Percentiles rank a stretch among this genome's conserved stretches.
These are phyloP conservation scores for Premnoplex brunnescens DNA, from an alignment of 2,797 vertebrate species.

Conservation along the genomic window DNA sequence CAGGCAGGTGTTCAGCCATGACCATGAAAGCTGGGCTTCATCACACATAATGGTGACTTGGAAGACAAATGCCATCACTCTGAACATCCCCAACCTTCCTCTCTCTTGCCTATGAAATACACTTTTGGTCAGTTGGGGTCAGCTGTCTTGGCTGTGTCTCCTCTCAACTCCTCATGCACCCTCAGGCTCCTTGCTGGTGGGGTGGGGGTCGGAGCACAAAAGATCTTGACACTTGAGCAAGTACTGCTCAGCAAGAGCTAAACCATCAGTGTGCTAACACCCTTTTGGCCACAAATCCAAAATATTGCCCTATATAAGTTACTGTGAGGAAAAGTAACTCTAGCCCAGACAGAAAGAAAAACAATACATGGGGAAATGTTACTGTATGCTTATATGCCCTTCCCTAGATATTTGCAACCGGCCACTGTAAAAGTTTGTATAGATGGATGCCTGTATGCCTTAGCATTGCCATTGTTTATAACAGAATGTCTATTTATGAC, in stretches of 20 bases:
- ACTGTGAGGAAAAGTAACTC: neutral
- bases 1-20: neutral
- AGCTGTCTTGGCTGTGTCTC: neutral
- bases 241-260: neutral
- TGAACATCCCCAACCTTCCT: rapidly evolving
- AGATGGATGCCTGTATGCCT: neutral
- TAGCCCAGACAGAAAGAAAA: neutral
- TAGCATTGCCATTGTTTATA: neutral
- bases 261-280: neutral
- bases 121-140: neutral
- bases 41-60: neutral
- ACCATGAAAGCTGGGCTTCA: neutral
- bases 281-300: neutral
- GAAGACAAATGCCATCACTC: neutral
- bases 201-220: neutral
- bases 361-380: neutral
- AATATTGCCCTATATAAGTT: neutral
- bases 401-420: neutral
- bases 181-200: neutral
- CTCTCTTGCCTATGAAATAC: neutral
- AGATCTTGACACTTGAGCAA: neutral
- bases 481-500: neutral
- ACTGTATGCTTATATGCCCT: neutral
- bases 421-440: neutral
- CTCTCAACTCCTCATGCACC: neutral